Percentiles rank a stretch among this genome's conserved stretches.
These are phyloP conservation scores for Erithacus rubecula DNA, from an alignment of 2,797 vertebrate genomes.

Conservation along the genomic window DNA sequence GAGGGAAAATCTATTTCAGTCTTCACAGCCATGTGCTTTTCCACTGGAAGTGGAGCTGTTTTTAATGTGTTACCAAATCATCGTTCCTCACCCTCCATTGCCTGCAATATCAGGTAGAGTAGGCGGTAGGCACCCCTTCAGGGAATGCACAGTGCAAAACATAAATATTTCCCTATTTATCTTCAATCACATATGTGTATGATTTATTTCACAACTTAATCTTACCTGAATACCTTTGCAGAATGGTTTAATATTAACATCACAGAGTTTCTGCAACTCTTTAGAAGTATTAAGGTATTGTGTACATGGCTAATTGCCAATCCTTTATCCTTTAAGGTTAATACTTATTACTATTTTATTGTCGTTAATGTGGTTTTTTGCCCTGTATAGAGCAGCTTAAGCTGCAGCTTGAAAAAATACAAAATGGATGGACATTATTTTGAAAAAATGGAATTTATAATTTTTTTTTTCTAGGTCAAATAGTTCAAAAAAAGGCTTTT, in stretches of 20 bases:
- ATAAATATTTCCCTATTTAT: neutral
- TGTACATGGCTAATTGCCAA: neutral
- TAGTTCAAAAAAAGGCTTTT: neutral
- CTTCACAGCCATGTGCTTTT: neutral
- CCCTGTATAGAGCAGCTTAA: neutral
- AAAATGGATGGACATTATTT: neutral
- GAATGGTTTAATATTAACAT: neutral
- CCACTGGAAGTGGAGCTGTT: neutral
- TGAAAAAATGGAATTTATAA: rapidly evolving
- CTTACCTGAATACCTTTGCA: neutral
- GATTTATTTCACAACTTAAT: neutral
- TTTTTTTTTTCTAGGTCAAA: neutral
- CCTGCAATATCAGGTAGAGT: neutral
- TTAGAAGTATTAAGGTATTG: neutral
- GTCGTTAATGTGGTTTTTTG: neutral
- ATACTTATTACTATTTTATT: neutral
- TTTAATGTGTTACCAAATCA: neutral
- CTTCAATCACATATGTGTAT: neutral
- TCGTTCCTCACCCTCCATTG: neutral
- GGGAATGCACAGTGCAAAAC: neutral
- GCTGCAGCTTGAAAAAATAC: neutral
- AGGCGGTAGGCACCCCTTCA: neutral
- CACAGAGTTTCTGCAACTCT: neutral
- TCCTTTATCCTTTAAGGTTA: neutral
- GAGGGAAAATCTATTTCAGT: neutral